Evolutionary conservation across 2,888 invertebrate genomes (phyloP).

Genomic region (Lacanobia wlatinum): DNA sequence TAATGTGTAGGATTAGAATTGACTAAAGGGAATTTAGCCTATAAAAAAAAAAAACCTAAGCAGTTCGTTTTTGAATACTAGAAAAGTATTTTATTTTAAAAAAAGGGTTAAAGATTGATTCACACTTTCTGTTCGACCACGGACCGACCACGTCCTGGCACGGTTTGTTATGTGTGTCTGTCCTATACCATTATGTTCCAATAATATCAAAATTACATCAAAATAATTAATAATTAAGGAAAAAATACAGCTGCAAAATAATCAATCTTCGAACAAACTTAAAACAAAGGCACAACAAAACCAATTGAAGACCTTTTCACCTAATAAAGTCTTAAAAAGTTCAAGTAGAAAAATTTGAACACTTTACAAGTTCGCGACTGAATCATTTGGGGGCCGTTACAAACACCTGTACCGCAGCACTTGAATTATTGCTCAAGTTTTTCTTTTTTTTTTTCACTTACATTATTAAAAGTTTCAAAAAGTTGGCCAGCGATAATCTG

Average conservation of each 20-base stretch:
- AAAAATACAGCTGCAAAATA: background rate
- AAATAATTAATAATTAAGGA: background rate
- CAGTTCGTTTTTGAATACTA: background rate
- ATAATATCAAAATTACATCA: too few species aligned
- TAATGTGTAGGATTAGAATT: background rate
- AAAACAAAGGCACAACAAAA: conserved; percentile 30
- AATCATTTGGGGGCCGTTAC: conserved; percentile 71
- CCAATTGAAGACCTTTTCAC: conserved; percentile 46
- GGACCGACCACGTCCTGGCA: too few species aligned
- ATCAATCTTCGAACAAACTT: background rate
- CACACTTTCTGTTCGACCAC: too few species aligned
- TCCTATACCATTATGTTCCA: too few species aligned
- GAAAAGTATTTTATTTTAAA: background rate
- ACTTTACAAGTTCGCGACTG: conserved; percentile 72
- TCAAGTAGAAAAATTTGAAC: conserved; percentile 68
- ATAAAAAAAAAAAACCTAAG: background rate
- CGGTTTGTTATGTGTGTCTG: too few species aligned
- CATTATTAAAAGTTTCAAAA: conserved; percentile 72
- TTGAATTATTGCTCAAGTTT: conserved; percentile 71
- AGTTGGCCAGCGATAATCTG: conserved; percentile 66
- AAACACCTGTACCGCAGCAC: conserved; percentile 72
- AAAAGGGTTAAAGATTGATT: too few species aligned
- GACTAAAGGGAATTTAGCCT: background rate
- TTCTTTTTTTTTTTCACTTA: conserved; percentile 70
- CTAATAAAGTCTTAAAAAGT: conserved; percentile 62